phyloP scores from a whole-genome alignment of 2,797 vertebrate genomes.

The Acipenser ruthenus region DNA sequence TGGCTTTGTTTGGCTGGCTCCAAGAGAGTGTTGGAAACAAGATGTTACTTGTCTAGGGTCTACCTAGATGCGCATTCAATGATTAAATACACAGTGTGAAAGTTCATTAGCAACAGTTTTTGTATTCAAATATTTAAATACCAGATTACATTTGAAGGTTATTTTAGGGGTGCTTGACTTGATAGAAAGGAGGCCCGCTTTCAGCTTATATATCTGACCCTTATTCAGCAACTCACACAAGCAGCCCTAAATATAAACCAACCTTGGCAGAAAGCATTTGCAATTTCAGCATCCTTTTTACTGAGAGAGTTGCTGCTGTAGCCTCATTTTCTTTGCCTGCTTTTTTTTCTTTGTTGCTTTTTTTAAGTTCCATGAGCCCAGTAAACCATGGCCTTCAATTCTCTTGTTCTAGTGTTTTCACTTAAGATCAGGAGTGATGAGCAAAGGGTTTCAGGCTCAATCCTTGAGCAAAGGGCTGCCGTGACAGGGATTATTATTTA shows the following conservation, averaged over 20 bases:
- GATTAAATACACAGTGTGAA: too few relatives aligned
- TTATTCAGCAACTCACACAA: slow-evolving; percentile 53
- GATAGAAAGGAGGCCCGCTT: too few relatives aligned
- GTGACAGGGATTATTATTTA: slow-evolving; percentile 99
- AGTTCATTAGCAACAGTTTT: too few relatives aligned
- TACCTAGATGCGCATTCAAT: too few relatives aligned
- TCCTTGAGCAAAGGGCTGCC: slow-evolving; percentile 97
- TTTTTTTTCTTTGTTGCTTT: slow-evolving; percentile 14
- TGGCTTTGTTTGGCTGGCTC: too few relatives aligned
- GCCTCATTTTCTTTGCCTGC: slow-evolving; percentile 42
- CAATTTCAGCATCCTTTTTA: slow-evolving; percentile 55
- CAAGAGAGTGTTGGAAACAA: too few relatives aligned
- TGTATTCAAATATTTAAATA: too few relatives aligned
- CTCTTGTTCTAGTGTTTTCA: slow-evolving; percentile 99
- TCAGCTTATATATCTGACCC: slow-evolving; percentile 42
- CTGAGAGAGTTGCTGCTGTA: slow-evolving; percentile 52
- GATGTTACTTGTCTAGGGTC: too few relatives aligned
- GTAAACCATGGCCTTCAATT: slow-evolving; percentile 98
- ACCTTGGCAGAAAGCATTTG: slow-evolving; percentile 17
- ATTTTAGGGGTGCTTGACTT: too few relatives aligned
- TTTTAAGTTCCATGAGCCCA: slow-evolving; percentile 91
- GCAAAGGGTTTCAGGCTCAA: slow-evolving; percentile 99
- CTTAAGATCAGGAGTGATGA: slow-evolving; percentile 99
- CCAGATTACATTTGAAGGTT: too few relatives aligned
- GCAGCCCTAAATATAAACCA: slow-evolving; percentile 34